Evolutionary conservation across 2,888 invertebrate species (phyloP), one percentile per base, ranked within the genome.

Genomic region (Girardia tigrina): DNA sequence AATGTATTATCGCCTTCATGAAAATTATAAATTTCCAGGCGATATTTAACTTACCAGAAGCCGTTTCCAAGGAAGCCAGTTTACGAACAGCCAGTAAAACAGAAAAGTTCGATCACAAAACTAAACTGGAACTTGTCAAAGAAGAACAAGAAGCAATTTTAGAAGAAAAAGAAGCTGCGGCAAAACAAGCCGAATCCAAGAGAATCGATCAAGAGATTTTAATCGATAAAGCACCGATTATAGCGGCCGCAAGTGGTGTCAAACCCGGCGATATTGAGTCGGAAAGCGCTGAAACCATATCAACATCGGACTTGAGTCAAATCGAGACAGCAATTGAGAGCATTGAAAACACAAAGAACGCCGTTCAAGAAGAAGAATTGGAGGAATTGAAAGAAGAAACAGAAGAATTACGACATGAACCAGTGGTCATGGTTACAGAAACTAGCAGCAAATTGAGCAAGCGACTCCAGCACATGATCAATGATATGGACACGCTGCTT

Each of bases 1-100:
- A n/a, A n/a, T n/a, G n/a, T n/a, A n/a, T n/a, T n/a, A 36, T 36
- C 36, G 16, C 36, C 36, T 12, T 36, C n/a, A n/a, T n/a, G n/a
- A n/a, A n/a, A n/a, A n/a, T n/a, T n/a, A n/a, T n/a, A n/a, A n/a
- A n/a, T n/a, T n/a, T n/a, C 16, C n/a, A 72, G 72, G 72, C 26
- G 26, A 72, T 72, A 27, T 26, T 26, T 8, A 12, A 14, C 8
- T 23, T 73, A 29, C 73, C 73, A 20, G n/a, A 36, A 6, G 8
- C 8, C 23, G 42, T 73, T 86, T 85, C 85, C 6, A 90, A 90
- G 2, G 90, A 90, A 82, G 92, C 94, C 0, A 90, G 90, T 82
- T 91, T 92, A 79, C 92, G 92, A 56, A 92, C 94, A 83, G 92
- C 92, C 73, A 89, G 91, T 79, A 36, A 36, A 8, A 97, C 95